phyloP scores from a whole-genome alignment of 2,888 invertebrate genomes.

The Dicranocentrus wangi region DNA sequence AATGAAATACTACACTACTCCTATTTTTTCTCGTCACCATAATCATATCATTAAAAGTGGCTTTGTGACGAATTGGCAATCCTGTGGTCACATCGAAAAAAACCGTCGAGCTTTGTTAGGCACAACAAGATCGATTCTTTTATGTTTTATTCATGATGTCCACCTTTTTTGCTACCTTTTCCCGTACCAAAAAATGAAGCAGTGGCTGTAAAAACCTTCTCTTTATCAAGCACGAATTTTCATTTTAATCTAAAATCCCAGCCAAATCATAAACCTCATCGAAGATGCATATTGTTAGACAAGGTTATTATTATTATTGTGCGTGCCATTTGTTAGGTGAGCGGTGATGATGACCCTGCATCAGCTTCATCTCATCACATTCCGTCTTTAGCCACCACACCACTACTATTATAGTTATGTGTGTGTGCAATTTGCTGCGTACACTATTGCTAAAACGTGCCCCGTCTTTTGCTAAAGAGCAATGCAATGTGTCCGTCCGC shows the following conservation, averaged over 20 bases:
- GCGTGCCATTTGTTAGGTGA: conserved; percentile 11
- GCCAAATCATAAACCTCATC: no score
- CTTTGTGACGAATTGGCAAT: conserved; percentile 51
- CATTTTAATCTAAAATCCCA: no score
- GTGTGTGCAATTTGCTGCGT: not conserved
- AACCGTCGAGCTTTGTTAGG: conserved; percentile 17
- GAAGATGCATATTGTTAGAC: not conserved
- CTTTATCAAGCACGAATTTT: not conserved
- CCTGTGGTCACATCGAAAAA: conserved; percentile 37
- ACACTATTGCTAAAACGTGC: conserved; percentile 24
- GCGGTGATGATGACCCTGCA: not conserved
- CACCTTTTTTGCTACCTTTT: conserved; percentile 8
- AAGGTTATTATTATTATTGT: conserved; percentile 10
- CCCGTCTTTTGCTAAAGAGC: not conserved
- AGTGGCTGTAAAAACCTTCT: no score
- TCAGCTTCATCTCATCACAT: conserved; percentile 6
- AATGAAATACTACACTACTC: not conserved
- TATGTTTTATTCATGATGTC: not conserved
- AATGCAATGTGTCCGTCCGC: not conserved
- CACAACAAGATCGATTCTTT: conserved; percentile 11
- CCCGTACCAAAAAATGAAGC: not conserved
- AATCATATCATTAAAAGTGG: conserved; percentile 38
- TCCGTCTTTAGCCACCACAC: not conserved
- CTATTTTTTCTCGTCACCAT: conserved; percentile 3
- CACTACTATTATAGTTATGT: conserved; percentile 7